Evolutionary conservation across 2,113 vertebrate genomes (phyloP).

Genomic region (Bubalus kerabau): DNA sequence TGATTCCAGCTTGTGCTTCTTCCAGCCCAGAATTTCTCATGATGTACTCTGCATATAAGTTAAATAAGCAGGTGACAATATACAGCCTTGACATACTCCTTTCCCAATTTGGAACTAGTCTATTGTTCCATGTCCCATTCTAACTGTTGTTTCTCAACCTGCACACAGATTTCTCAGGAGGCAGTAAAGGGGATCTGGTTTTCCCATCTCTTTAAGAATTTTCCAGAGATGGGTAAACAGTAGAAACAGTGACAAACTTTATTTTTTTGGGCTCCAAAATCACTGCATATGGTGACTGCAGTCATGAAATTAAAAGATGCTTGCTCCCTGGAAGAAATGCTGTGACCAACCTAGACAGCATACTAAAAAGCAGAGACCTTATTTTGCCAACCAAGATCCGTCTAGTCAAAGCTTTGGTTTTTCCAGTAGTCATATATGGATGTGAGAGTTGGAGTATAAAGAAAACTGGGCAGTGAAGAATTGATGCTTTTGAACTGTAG

Average conservation of each 20-base stretch:
- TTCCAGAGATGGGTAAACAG: neutral
- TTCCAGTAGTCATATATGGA: neutral
- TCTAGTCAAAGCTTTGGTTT: neutral
- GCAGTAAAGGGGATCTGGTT: no score
- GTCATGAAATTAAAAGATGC: neutral
- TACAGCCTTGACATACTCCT: no score
- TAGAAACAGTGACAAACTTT: neutral
- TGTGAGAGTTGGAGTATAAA: neutral
- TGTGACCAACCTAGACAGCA: neutral
- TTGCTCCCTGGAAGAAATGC: neutral
- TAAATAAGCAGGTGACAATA: no score
- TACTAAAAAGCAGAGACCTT: neutral
- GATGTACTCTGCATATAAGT: no score
- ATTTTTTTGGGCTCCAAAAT: neutral
- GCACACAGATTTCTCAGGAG: no score
- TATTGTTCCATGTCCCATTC: no score
- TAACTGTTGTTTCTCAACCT: no score
- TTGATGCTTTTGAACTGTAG: neutral
- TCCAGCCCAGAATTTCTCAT: no score
- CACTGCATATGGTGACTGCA: neutral
- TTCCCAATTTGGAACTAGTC: no score
- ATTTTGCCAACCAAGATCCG: neutral
- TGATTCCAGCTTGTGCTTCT: no score
- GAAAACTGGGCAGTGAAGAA: neutral
- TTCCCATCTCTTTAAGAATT: no score